A percentile compares a stretch with the other conserved stretches of the same genome.
Conservation (phyloP, 1,140 invertebrate genomes). For the Drosophila ficusphila region DNA sequence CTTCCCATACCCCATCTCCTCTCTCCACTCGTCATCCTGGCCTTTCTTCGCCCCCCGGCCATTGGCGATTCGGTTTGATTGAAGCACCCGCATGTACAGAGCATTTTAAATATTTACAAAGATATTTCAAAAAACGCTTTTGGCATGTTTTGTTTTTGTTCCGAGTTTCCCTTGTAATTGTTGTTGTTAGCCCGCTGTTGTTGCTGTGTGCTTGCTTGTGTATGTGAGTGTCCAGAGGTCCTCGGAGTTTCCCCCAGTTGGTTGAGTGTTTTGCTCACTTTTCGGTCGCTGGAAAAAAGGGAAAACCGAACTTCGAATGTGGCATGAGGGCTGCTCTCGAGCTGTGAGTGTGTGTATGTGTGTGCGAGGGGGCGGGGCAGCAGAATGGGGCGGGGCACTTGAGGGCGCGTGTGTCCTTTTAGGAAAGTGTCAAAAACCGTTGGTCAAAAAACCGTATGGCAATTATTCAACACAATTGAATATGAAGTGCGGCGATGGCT, state of each 20-base stretch:
- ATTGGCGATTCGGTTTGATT: slow-evolving; percentile 71
- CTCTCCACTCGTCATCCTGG: slow-evolving; percentile 11
- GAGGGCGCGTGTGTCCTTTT: slow-evolving; percentile 76
- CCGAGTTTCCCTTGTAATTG: slow-evolving; percentile 38
- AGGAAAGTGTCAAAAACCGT: slow-evolving; percentile 84
- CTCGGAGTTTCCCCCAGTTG: slow-evolving; percentile 34
- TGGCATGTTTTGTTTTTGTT: slow-evolving; percentile 70
- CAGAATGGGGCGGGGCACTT: slow-evolving; percentile 54
- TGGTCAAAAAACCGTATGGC: slow-evolving; percentile 84
- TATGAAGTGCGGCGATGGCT: slow-evolving; percentile 83
- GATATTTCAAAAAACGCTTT: slow-evolving; percentile 82
- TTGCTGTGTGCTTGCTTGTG: background rate
- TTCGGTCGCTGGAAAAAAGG: slow-evolving; percentile 49
- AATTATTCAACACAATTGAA: slow-evolving; percentile 84
- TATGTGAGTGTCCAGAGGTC: slow-evolving; percentile 43
- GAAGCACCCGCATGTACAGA: slow-evolving; percentile 79
- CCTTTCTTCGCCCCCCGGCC: slow-evolving; percentile 29
- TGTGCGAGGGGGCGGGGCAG: background rate
- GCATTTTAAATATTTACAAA: slow-evolving; percentile 83
- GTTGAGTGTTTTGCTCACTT: slow-evolving; percentile 73
- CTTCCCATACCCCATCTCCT: no score
- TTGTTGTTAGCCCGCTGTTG: slow-evolving; percentile 21
- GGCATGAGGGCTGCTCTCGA: slow-evolving; percentile 50
- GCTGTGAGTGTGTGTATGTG: background rate
- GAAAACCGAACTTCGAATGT: slow-evolving; percentile 75